Percentiles rank a stretch among this genome's conserved stretches.
Evolutionary conservation across 2,797 vertebrate genomes (phyloP).

Genomic region (Brotula barbata): DNA sequence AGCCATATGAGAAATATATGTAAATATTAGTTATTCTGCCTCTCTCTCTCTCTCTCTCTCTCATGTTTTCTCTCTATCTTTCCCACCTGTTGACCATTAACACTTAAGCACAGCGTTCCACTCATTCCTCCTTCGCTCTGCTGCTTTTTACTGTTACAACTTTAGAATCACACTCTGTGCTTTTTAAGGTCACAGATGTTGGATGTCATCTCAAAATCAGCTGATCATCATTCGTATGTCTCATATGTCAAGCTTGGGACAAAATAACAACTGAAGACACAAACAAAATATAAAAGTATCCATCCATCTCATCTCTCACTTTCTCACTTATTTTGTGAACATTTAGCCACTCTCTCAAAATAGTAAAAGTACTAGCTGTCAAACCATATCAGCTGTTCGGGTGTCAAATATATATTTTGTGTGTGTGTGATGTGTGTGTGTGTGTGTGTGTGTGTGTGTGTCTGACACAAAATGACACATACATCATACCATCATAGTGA

Average conservation of each 20-base stretch:
- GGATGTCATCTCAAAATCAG: too few relatives aligned
- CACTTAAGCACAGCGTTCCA: constrained; percentile 24
- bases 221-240: too few relatives aligned
- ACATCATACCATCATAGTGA: not conserved
- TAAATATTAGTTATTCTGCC: too few relatives aligned
- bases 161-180: constrained; percentile 18
- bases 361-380: constrained; percentile 26
- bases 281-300: not conserved
- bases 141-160: constrained; percentile 15
- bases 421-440: constrained; percentile 3
- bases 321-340: not conserved
- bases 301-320: not conserved
- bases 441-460: not conserved
- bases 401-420: constrained; percentile 20
- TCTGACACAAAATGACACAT: constrained; percentile 13
- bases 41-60: not conserved
- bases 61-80: not conserved
- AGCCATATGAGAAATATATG: not conserved
- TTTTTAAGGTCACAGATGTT: too few relatives aligned
- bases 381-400: constrained; percentile 9
- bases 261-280: not conserved
- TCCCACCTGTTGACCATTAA: constrained; percentile 35
- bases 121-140: not conserved
- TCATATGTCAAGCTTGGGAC: not conserved
- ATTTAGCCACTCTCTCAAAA: constrained; percentile 43